Conservation (phyloP, 2,797 vertebrate species). For the Eidolon dupreanum region DNA sequence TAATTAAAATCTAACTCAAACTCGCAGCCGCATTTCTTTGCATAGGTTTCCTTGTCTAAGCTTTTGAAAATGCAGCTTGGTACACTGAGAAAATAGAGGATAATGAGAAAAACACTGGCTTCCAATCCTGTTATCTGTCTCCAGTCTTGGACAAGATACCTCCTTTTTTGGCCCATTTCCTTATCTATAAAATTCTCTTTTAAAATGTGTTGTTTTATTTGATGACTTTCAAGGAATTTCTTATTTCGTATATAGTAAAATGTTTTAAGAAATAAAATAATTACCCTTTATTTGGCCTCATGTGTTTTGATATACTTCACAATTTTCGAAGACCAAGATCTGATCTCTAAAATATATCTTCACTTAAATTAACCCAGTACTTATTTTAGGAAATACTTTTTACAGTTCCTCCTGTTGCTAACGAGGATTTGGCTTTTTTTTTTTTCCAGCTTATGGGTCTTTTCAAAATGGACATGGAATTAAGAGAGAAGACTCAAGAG, state of each 20-base stretch:
- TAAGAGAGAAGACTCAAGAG: constrained; percentile 93
- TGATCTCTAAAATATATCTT: neutral
- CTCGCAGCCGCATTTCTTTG: neutral
- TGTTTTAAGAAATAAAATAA: constrained; percentile 39
- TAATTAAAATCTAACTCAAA: constrained; percentile 3
- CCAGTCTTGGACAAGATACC: neutral
- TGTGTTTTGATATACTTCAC: constrained; percentile 25
- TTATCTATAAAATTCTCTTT: neutral
- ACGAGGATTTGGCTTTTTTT: constrained; percentile 65
- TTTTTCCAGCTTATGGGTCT: constrained; percentile 82
- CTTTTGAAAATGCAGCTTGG: neutral
- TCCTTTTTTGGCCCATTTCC: constrained; percentile 14
- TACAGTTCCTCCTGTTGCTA: neutral
- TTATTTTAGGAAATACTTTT: constrained; percentile 37
- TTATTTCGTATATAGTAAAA: constrained; percentile 22
- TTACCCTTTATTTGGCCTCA: constrained; percentile 26
- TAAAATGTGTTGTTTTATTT: constrained; percentile 18
- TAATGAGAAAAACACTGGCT: constrained; percentile 27
- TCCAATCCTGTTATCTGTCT: neutral
- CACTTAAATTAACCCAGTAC: neutral
- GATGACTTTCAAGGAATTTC: constrained; percentile 25
- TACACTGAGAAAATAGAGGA: constrained; percentile 17
- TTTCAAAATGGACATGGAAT: constrained; percentile 91
- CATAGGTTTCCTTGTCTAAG: neutral
- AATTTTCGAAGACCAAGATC: constrained; percentile 43